A percentile compares a stretch with the other conserved stretches of the same genome.
These are phyloP conservation scores for Meandrina meandrites DNA, from an alignment of 92 coral and sea anemone genomes.

Conservation along the genomic window DNA sequence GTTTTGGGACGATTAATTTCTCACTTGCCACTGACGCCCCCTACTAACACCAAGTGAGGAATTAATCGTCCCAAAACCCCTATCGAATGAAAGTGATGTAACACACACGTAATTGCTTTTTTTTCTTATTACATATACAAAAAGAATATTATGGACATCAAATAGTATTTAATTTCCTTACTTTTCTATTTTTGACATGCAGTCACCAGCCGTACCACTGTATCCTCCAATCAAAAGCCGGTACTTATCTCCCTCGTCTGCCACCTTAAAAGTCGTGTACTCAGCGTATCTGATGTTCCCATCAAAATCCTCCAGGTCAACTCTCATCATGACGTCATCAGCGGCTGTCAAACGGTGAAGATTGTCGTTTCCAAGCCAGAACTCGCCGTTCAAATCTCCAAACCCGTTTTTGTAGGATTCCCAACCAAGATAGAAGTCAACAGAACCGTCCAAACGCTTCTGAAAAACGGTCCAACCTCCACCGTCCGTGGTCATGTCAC, in stretches of 20 bases:
- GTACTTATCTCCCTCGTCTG: conserved; percentile 34
- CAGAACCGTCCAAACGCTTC: conserved; percentile 41
- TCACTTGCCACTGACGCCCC: too few relatives aligned
- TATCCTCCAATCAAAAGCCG: conserved; percentile 26
- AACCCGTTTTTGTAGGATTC: conserved; percentile 52
- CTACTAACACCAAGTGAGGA: too few relatives aligned
- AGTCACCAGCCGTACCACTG: conserved; percentile 4
- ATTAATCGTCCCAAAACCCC: too few relatives aligned
- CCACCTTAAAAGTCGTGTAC: conserved; percentile 38
- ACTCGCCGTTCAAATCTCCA: conserved; percentile 50
- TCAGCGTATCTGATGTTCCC: conserved; percentile 26
- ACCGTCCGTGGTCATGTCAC: conserved; percentile 56
- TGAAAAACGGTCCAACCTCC: conserved; percentile 64
- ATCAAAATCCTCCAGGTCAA: conserved; percentile 54
- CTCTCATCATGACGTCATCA: conserved; percentile 16
- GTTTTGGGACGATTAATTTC: too few relatives aligned
- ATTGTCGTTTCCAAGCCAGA: conserved; percentile 59
- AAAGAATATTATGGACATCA: too few relatives aligned
- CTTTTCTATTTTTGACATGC: too few relatives aligned
- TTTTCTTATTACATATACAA: too few relatives aligned
- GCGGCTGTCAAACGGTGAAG: conserved; percentile 48
- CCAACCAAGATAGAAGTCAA: conserved; percentile 37
- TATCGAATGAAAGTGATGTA: too few relatives aligned
- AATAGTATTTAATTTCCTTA: too few relatives aligned
- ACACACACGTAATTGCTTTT: too few relatives aligned